phyloP scores from a whole-genome alignment of 1,140 invertebrate species.

The Cataglyphis hispanica region DNA sequence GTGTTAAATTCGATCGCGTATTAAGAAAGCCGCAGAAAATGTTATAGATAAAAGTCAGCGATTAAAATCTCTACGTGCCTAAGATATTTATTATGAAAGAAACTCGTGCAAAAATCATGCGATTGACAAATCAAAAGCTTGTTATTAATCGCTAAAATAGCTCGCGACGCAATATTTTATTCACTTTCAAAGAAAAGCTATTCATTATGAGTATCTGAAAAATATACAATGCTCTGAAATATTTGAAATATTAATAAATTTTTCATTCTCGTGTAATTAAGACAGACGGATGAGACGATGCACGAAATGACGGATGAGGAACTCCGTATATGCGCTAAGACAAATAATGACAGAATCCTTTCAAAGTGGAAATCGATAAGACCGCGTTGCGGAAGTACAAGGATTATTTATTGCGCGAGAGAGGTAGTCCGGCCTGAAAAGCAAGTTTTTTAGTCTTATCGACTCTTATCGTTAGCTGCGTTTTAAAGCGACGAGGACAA shows the following conservation, averaged over 20 bases:
- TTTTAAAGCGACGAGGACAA: slow-evolving; percentile 43
- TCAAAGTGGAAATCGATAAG: slow-evolving; percentile 43
- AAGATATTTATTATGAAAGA: background rate
- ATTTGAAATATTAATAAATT: slow-evolving; percentile 10
- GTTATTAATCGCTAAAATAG: background rate
- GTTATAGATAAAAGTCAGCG: background rate
- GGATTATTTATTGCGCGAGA: slow-evolving; percentile 51
- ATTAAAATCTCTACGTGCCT: background rate
- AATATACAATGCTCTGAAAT: background rate
- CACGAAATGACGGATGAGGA: slow-evolving; percentile 10
- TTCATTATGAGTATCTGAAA: background rate
- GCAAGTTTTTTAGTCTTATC: slow-evolving; percentile 54
- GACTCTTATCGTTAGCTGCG: slow-evolving; percentile 35
- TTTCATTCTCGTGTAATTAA: background rate
- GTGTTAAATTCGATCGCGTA: slow-evolving; percentile 16
- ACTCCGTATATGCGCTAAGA: slow-evolving; percentile 11
- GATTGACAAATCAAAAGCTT: background rate
- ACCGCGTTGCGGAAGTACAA: background rate
- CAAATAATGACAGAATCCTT: slow-evolving; percentile 40
- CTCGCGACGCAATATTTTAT: background rate
- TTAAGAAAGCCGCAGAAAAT: background rate
- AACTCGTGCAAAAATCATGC: background rate
- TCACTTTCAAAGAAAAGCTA: background rate
- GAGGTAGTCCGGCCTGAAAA: slow-evolving; percentile 40
- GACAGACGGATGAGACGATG: background rate